phyloP scores from a whole-genome alignment of 2,113 vertebrate species.

The Pavo muticus region DNA sequence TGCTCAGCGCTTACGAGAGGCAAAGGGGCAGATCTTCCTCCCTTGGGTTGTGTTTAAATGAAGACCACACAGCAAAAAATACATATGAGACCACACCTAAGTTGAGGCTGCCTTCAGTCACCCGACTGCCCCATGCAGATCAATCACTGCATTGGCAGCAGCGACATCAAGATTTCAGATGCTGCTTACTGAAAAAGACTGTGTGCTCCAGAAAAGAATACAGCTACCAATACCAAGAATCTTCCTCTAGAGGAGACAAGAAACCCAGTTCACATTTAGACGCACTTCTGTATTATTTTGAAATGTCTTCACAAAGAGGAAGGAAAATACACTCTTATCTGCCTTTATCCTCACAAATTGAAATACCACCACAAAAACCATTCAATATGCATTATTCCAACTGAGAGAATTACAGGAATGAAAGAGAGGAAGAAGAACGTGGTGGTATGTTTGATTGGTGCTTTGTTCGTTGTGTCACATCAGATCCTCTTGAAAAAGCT shows the following conservation, averaged over 20 bases:
- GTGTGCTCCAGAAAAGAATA: background rate
- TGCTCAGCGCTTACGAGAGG: background rate
- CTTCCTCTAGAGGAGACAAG: background rate
- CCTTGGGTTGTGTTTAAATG: background rate
- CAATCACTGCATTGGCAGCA: background rate
- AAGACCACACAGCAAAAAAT: background rate
- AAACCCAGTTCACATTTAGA: background rate
- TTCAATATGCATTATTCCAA: background rate
- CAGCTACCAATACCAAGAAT: background rate
- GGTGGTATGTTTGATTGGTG: background rate
- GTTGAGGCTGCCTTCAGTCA: background rate
- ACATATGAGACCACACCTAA: background rate
- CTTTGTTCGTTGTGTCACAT: slow-evolving; percentile 1
- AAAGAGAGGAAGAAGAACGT: too few species aligned
- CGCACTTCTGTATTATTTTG: background rate
- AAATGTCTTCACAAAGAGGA: background rate
- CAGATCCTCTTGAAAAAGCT: background rate
- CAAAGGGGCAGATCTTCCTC: background rate
- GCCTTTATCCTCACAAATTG: background rate
- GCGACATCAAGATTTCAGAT: background rate
- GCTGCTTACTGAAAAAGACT: background rate
- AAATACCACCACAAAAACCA: slow-evolving; percentile 5
- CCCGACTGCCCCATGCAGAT: background rate
- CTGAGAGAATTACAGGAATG: background rate
- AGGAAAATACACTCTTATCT: background rate